Conservation (phyloP, 2,888 invertebrate genomes). For the Melanostoma mellinum region DNA sequence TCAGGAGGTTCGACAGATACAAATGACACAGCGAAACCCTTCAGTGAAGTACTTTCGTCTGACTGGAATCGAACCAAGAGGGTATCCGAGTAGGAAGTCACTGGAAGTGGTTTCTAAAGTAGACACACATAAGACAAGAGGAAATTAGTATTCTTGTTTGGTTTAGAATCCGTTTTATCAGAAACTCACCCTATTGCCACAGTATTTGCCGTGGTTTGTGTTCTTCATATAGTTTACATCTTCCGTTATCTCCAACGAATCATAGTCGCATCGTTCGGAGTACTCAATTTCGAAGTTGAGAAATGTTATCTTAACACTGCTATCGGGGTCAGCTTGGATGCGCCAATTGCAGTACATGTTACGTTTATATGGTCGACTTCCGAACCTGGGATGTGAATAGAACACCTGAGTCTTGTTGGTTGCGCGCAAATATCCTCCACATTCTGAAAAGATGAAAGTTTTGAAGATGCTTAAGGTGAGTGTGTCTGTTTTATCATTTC, state of each 20-base stretch:
- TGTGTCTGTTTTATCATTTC: slow-evolving; percentile 12
- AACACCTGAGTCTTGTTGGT: slow-evolving; percentile 90
- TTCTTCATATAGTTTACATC: slow-evolving; percentile 86
- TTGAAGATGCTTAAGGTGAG: slow-evolving; percentile 7
- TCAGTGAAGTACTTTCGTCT: slow-evolving; percentile 94
- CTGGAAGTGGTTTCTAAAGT: slow-evolving; percentile 91
- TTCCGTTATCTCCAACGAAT: slow-evolving; percentile 94
- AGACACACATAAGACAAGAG: slow-evolving; percentile 37
- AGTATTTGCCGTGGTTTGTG: slow-evolving; percentile 90
- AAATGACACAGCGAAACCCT: slow-evolving; percentile 96
- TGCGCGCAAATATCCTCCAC: slow-evolving; percentile 95
- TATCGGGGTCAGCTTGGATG: slow-evolving; percentile 91
- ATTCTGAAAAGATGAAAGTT: slow-evolving; percentile 85
- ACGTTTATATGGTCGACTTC: slow-evolving; percentile 93
- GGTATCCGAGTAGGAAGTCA: slow-evolving; percentile 94
- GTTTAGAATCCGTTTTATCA: slow-evolving; percentile 1
- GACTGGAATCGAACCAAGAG: slow-evolving; percentile 93
- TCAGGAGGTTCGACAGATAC: slow-evolving; percentile 86
- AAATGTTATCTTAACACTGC: slow-evolving; percentile 92
- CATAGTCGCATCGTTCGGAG: slow-evolving; percentile 95
- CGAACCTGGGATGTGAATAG: slow-evolving; percentile 97
- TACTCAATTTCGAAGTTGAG: slow-evolving; percentile 89
- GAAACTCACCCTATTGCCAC: slow-evolving; percentile 90
- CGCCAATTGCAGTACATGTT: slow-evolving; percentile 97
- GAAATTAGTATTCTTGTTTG: slow-evolving; percentile 1